Base-by-base conservation (phyloP, 2,888 invertebrate species). In the Linhomoeus sp. region DNA sequence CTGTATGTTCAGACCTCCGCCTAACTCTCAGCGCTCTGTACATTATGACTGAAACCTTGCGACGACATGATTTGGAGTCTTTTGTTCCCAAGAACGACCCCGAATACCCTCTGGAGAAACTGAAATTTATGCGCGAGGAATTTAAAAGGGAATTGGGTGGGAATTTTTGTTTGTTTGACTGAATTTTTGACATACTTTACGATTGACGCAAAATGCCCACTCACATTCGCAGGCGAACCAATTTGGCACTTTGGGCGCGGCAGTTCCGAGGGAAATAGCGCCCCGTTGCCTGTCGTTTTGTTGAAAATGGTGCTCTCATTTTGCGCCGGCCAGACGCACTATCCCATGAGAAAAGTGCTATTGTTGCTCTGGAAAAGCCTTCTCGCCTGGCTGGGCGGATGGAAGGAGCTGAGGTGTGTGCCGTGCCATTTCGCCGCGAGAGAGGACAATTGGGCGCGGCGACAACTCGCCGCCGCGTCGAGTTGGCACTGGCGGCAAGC, bases 301-400 rank as follows among this genome's bases (percentile, higher is more conserved):
- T 75, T 97, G 49, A 80, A 83, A 53, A 92, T 97, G 92, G 84
- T 94, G 26, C 88, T 88, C 33, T 77, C 81, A 56, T 87, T 94
- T 64, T 94, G 94, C 69, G 84, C 86, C 56, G 92, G 92, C 1
- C 79, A 81, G 25, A 87, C 92, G 20, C 90, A 94, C 70, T 94
- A 88, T 70, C 97, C 97, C 2, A 92, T 97, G 78, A 92, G 90
- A 66, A 99, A 97, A 70, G 84, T 94, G 14, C 72, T 99, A 20
- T 70, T 99, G 43, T 70, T 97, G 20, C 67, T 92, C 1, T 97
- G 97, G 97, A 97, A 97, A 71, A 76, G 86, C 14, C 76, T 92
- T 49, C 72, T 99, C 45, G 78, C 90, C 53, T 62, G 65, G 17
- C 71, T 97, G 43, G 97, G 97, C 23, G 94, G 92, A 9, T 83